Evolutionary conservation across 2,797 vertebrate genomes (phyloP).

Genomic region (Leuciscus waleckii): DNA sequence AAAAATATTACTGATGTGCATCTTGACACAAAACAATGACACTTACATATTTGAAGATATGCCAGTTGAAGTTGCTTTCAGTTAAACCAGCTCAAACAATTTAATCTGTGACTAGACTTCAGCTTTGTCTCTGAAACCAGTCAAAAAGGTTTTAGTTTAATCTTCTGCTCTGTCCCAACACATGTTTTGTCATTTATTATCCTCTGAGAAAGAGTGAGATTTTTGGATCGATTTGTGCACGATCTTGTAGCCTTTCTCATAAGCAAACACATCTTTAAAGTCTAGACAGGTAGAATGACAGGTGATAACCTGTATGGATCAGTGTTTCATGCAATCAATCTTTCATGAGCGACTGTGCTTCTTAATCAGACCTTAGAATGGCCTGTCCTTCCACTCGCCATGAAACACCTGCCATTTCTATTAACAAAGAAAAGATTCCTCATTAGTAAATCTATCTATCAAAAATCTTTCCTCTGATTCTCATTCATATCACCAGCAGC

Average conservation of each 20-base stretch:
- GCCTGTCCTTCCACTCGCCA: constrained; percentile 5
- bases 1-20: background rate
- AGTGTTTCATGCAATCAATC: constrained; percentile 9
- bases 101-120: background rate
- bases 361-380: constrained; percentile 4
- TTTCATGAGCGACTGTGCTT: constrained; percentile 13
- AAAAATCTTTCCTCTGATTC: constrained; percentile 15
- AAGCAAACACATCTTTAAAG: constrained; percentile 2
- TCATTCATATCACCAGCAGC: constrained; percentile 28
- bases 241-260: background rate
- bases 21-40: background rate
- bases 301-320: constrained; percentile 28
- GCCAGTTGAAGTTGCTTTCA: background rate
- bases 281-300: constrained; percentile 11
- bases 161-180: background rate
- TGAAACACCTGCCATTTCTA: background rate
- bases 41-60: background rate
- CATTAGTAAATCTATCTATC: constrained; percentile 23
- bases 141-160: background rate
- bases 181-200: background rate
- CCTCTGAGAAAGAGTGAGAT: background rate
- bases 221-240: background rate
- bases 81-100: background rate
- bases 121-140: background rate
- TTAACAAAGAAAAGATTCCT: constrained; percentile 14